These are phyloP conservation scores for Lordiphosa fenestrarum DNA, from an alignment of 2,888 invertebrate genomes.

Conservation along the genomic window DNA sequence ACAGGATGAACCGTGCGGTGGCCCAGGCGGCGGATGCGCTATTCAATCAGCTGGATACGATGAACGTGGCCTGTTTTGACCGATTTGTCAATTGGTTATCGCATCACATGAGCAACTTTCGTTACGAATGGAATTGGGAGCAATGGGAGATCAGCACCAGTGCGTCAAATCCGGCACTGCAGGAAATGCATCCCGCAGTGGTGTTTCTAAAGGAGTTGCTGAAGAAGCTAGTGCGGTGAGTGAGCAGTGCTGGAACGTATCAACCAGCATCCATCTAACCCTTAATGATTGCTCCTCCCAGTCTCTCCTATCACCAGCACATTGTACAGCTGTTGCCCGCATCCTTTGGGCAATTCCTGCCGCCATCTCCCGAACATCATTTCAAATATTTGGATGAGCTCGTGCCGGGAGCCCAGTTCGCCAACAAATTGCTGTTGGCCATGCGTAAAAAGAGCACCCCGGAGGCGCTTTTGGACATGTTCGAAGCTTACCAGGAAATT, in stretches of 20 bases:
- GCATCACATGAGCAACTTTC: conserved; percentile 99
- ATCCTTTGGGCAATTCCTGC: conserved; percentile 89
- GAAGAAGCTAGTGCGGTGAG: conserved; percentile 91
- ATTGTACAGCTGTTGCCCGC: conserved; percentile 94
- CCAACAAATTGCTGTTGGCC: conserved; percentile 42
- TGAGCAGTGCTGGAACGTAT: background rate
- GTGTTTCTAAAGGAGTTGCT: conserved; percentile 96
- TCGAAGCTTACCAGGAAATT: conserved; percentile 6
- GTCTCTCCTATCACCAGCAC: conserved; percentile 95
- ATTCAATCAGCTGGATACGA: conserved; percentile 95
- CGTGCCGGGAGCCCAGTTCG: conserved; percentile 86
- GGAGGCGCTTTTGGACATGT: conserved; percentile 12
- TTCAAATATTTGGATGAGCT: conserved; percentile 92
- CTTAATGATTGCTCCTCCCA: conserved; percentile 67
- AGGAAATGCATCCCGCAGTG: conserved; percentile 93
- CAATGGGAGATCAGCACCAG: conserved; percentile 90
- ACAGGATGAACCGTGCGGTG: conserved; percentile 96
- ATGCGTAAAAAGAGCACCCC: conserved; percentile 25
- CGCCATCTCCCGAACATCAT: conserved; percentile 89
- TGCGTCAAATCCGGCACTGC: conserved; percentile 82
- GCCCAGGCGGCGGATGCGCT: conserved; percentile 98
- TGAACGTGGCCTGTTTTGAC: conserved; percentile 98
- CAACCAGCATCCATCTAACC: background rate
- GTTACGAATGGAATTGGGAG: conserved; percentile 99
- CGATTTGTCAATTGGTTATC: conserved; percentile 98